Evolutionary conservation across 2,113 vertebrate genomes (phyloP), one percentile per base, ranked within the genome.

Genomic region (Ascaphus truei): DNA sequence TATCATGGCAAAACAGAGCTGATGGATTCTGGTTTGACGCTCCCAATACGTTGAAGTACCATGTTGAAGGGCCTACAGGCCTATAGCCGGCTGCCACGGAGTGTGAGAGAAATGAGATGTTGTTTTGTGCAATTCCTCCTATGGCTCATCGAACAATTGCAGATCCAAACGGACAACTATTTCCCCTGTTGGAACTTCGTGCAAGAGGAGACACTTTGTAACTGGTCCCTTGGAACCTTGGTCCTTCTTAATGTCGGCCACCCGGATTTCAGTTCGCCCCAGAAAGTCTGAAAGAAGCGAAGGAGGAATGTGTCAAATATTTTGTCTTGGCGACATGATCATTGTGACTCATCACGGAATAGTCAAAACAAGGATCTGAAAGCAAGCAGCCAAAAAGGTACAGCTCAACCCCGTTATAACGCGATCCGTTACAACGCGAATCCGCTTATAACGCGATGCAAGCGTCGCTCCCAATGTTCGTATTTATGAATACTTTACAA

Each of bases 181-280:
- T 85, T 99, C 97, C 18, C 97, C 97, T 0, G 97, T 99, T n/a
- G 96, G 96, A 51, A 99, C 97, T 78, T 99, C 97, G 0, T 99
- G 97, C 55, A 99, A 89, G 15, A 99, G 94, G 71, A 99, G 88
- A 85, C 97, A 92, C 80, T 98, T 98, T 0, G 96, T 98, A 33
- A 99, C 96, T 6, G 97, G 97, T 50, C 97, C 97, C 79, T 99
- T 99, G 26, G 96, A 96, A 25, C 96, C 97, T 85, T 99, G 97
- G 83, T 99, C 97, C 84, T 95, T 97, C 87, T 98, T 99, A 77
- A 99, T 99, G 77, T 99, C 97, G 1, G 97, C 93, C 83, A 99
- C 90, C 3, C 96, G 94, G 83, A 99, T 99, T 85, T 99, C 97
- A 16, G 97, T 99, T 81, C 97, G 92, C 65, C 97, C 97, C 80